Evolutionary conservation across 2,888 invertebrate genomes (phyloP).

Genomic region (Pristionchus maxplancki): DNA sequence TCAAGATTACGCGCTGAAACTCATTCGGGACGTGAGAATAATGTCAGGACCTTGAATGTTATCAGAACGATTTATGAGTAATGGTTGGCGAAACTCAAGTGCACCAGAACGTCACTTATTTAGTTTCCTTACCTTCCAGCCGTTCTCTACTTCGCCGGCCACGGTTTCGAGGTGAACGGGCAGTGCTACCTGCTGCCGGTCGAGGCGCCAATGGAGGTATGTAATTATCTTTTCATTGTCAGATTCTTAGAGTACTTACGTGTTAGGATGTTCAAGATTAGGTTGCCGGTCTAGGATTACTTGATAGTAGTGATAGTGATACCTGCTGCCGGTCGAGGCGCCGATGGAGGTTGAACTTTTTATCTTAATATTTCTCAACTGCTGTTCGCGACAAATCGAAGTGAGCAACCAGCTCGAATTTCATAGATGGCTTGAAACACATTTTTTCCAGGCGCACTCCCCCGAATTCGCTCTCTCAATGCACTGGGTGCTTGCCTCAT

Average conservation of each 20-base stretch:
- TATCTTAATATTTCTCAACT: neutral
- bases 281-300: too few species aligned
- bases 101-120: too few species aligned
- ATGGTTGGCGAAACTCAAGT: neutral
- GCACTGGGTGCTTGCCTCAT: conserved; percentile 76
- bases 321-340: neutral
- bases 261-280: too few species aligned
- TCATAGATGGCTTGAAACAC: too few species aligned
- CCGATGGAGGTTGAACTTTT: neutral
- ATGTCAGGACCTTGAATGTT: neutral
- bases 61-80: too few species aligned
- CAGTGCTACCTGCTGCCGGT: conserved; percentile 79
- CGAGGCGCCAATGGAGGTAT: conserved; percentile 76
- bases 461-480: conserved; percentile 75
- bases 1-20: neutral
- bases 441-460: conserved; percentile 56
- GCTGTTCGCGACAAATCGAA: too few species aligned
- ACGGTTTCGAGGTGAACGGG: conserved; percentile 79
- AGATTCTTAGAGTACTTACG: too few species aligned
- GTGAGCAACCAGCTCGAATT: too few species aligned
- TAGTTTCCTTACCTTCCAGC: conserved; percentile 65
- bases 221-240: neutral
- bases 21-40: neutral
- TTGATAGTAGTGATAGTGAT: conserved; percentile 61
- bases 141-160: conserved; percentile 79